A percentile compares a stretch with the other conserved stretches of the same genome.
phyloP scores from a whole-genome alignment of 2,113 vertebrate genomes.

The Albula glossodonta region DNA sequence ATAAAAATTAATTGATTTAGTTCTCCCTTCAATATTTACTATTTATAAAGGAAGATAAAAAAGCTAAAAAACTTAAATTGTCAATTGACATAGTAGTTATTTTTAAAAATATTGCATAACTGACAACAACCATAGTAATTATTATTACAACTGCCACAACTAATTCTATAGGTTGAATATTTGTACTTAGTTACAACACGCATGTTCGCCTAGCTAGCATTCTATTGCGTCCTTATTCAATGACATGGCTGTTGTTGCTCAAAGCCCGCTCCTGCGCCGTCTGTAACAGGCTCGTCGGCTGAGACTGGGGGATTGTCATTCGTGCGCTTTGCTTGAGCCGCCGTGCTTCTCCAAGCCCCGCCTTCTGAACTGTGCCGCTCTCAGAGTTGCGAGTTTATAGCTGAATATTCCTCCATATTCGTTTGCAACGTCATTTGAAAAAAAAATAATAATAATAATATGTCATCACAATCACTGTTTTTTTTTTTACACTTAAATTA shows the following conservation, averaged over 20 bases:
- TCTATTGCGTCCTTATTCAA: conserved; percentile 22
- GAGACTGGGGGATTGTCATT: neutral
- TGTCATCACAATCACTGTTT: neutral
- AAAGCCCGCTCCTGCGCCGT: neutral
- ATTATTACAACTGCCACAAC: too few species aligned
- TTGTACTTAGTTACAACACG: neutral
- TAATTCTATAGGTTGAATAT: neutral
- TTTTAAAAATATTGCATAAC: too few species aligned
- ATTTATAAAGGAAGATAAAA: neutral
- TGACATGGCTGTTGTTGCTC: conserved; percentile 29
- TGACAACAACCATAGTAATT: too few species aligned
- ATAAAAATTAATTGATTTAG: neutral
- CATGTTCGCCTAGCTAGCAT: neutral
- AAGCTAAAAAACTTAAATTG: too few species aligned
- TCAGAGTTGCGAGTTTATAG: conserved; percentile 9
- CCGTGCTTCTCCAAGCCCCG: conserved; percentile 53
- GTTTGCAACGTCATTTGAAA: neutral
- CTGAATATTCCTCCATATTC: neutral
- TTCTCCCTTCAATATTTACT: neutral
- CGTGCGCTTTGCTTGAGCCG: conserved; percentile 24
- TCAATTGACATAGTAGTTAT: too few species aligned
- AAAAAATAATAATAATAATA: neutral
- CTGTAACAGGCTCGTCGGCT: neutral
- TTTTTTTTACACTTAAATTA: neutral
- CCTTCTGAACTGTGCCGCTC: conserved; percentile 40